Evolutionary conservation across 1,140 invertebrate species (phyloP).

Genomic region (Colletes latitarsis): DNA sequence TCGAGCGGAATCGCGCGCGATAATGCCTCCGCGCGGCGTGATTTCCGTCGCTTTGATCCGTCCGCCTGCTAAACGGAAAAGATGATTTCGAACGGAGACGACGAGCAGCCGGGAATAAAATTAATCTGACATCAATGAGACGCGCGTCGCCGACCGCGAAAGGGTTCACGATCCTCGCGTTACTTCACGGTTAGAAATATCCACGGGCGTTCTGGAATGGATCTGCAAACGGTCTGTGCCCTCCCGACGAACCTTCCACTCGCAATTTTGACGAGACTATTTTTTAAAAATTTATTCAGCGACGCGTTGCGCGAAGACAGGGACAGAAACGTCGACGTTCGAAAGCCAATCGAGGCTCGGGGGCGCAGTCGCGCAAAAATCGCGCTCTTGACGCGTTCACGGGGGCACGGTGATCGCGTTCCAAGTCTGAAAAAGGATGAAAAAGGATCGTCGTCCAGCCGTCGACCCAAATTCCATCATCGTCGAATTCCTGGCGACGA

Average conservation of each 20-base stretch:
- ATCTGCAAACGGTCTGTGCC: too few relatives aligned
- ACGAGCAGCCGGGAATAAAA: constrained; percentile 42
- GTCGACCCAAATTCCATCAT: constrained; percentile 64
- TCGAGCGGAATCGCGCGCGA: constrained; percentile 45
- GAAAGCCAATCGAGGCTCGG: neutral
- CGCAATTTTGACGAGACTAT: too few relatives aligned
- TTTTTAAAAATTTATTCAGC: too few relatives aligned
- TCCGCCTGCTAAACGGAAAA: constrained; percentile 24
- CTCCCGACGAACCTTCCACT: too few relatives aligned
- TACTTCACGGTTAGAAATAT: constrained; percentile 25
- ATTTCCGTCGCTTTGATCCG: constrained; percentile 62
- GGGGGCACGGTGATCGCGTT: neutral
- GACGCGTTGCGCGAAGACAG: too few relatives aligned
- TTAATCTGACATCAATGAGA: constrained; percentile 51
- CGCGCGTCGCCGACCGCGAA: neutral
- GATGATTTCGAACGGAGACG: constrained; percentile 16
- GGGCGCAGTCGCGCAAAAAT: too few relatives aligned
- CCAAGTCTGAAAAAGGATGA: too few relatives aligned
- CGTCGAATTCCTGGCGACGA: constrained; percentile 51
- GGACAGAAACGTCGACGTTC: neutral
- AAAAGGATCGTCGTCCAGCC: constrained; percentile 11
- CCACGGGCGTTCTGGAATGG: neutral
- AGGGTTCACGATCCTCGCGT: constrained; percentile 6
- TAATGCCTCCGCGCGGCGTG: constrained; percentile 54
- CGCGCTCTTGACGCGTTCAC: neutral